Percentiles rank a stretch among this genome's conserved stretches.
Conservation (phyloP, 2,113 vertebrate genomes). For the Onychostoma macrolepis region DNA sequence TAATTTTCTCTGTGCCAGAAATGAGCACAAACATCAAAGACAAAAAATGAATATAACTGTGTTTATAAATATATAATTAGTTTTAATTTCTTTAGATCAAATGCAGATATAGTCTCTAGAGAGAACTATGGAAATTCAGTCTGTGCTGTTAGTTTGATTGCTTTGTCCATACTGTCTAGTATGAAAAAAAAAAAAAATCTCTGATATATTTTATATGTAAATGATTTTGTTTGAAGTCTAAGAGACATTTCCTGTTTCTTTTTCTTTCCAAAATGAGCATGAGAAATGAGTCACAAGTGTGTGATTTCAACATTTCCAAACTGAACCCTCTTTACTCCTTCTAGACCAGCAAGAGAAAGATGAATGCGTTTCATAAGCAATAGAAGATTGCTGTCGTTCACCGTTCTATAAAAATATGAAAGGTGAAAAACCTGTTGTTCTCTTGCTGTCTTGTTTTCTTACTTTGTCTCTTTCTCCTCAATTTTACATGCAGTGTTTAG, state of each 20-base stretch:
- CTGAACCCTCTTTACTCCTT: background rate
- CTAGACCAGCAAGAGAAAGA: constrained; percentile 19
- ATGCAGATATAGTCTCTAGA: constrained; percentile 68
- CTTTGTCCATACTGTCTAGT: constrained; percentile 61
- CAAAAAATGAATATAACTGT: constrained; percentile 60
- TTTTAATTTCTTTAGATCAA: constrained; percentile 79
- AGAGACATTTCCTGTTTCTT: constrained; percentile 25
- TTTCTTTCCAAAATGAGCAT: constrained; percentile 14
- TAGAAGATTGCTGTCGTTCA: constrained; percentile 28
- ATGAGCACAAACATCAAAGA: constrained; percentile 61
- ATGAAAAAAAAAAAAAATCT: constrained; percentile 70
- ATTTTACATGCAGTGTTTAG: background rate
- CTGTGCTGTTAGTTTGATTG: constrained; percentile 56
- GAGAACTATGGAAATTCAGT: constrained; percentile 65
- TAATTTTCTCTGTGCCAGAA: constrained; percentile 63
- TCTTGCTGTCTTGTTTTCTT: constrained; percentile 9
- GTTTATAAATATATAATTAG: constrained; percentile 79
- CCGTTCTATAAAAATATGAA: constrained; percentile 13
- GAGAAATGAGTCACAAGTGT: constrained; percentile 22
- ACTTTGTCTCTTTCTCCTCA: constrained; percentile 6
- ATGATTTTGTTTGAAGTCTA: constrained; percentile 66
- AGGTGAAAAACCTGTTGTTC: constrained; percentile 15
- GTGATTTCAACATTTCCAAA: constrained; percentile 30
- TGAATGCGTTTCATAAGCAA: constrained; percentile 31
- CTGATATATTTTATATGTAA: constrained; percentile 61